Base-by-base conservation (phyloP, 2,797 vertebrate genomes). In the Pseudochirops cupreus region DNA sequence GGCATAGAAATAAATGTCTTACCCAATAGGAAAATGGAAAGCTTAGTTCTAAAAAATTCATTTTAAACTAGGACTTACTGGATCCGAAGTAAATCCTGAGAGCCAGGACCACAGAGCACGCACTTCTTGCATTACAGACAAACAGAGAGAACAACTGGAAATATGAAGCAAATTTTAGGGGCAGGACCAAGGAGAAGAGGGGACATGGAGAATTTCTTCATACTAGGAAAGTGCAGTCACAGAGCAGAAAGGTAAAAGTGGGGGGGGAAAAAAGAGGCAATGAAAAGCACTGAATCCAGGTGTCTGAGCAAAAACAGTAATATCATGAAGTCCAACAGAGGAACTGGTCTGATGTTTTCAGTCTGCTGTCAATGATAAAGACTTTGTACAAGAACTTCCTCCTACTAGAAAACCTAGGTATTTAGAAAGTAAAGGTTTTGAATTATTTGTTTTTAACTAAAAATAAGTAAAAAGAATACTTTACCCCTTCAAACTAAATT, bases 371-470 rank as follows among this genome's bases (percentile, higher is more conserved):
- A 95, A 89, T 91, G 46, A 91, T 18, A 95, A 29, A 2, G 39
- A 94, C 92, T 54, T 92, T 92, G 46, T 54, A 92, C 53, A 92
- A 82, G 53, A 94, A 82, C 90, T 91, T 74, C 91, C 62, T 90
- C 94, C 10, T 91, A 5, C 95, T 56, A 92, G 87, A 12, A 39
- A 94, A 92, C 67, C 57, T 31, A 91, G 74, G 12, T 59, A 93
- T 91, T 91, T 94, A 57, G n/a, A 95, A 97, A 96, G 54, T 28
- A 57, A 50, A 93, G n/a, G 90, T 54, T 59, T 94, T 92, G 39
- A 94, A 91, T 33, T 33, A 95, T 93, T 92, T 10, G 59, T 82
- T 90, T 95, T 39, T 67, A 87, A 54, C 90, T 94, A 92, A 46
- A 95, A 96, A 96, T 55, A 91, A 91, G 52, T 24, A 87, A 87